phyloP scores from a whole-genome alignment of 2,113 vertebrate genomes.

The Pachypanchax playfairii region DNA sequence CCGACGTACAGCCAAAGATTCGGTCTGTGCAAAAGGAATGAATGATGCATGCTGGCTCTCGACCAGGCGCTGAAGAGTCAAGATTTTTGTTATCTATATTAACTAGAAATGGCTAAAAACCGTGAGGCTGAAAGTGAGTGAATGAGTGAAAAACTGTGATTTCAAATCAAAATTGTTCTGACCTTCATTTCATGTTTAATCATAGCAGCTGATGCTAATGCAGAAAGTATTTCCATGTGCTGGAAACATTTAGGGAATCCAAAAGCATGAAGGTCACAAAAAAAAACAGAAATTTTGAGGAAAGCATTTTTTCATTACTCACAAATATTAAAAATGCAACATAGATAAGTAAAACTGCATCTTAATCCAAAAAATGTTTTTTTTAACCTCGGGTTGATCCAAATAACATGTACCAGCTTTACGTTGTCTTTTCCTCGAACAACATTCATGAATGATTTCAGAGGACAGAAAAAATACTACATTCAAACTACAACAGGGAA shows the following conservation, averaged over 20 bases:
- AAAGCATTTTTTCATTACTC: slow-evolving; percentile 8
- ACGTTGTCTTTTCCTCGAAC: too few species aligned
- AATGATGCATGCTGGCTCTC: not conserved
- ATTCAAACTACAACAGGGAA: not conserved
- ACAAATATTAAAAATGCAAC: slow-evolving; percentile 2
- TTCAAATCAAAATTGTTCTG: slow-evolving; percentile 45
- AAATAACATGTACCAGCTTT: too few species aligned
- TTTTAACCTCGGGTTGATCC: not conserved
- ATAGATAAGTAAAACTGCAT: too few species aligned
- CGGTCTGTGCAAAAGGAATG: slow-evolving; percentile 35
- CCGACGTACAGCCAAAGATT: slow-evolving; percentile 27
- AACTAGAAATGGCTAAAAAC: not conserved
- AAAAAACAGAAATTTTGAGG: slow-evolving; percentile 8
- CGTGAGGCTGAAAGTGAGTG: not conserved
- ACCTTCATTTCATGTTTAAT: slow-evolving; percentile 49
- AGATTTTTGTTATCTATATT: not conserved
- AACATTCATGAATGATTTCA: not conserved
- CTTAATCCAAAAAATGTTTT: too few species aligned
- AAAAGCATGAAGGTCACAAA: slow-evolving; percentile 24
- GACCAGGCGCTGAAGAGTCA: not conserved
- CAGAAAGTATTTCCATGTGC: slow-evolving; percentile 28
- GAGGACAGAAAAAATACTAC: not conserved
- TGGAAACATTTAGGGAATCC: slow-evolving; percentile 36
- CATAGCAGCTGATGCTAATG: slow-evolving; percentile 34
- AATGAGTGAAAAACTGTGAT: slow-evolving; percentile 44